Evolutionary conservation across 2,888 invertebrate species (phyloP).

Genomic region (Smittia aterrima): DNA sequence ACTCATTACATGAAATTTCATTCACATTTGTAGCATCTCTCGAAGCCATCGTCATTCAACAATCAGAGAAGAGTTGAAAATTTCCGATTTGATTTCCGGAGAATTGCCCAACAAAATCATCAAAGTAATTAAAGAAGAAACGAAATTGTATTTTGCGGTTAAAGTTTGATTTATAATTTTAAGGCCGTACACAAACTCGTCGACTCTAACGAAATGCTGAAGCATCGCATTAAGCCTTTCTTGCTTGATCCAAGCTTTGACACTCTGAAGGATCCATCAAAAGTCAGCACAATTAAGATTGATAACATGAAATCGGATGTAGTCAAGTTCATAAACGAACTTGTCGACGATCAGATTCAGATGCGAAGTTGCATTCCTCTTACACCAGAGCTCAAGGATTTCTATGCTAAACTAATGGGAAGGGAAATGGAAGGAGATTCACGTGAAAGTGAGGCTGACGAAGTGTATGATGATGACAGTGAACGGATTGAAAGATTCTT

Average conservation of each 20-base stretch:
- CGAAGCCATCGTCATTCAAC: not conserved
- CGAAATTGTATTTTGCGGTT: slow-evolving; percentile 44
- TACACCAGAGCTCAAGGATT: slow-evolving; percentile 48
- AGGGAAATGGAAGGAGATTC: not conserved
- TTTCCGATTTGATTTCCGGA: slow-evolving; percentile 47
- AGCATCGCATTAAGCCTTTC: slow-evolving; percentile 16
- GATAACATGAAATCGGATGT: slow-evolving; percentile 49
- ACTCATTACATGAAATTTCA: not conserved
- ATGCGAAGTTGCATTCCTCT: slow-evolving; percentile 48
- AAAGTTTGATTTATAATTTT: slow-evolving; percentile 31
- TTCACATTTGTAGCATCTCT: not conserved
- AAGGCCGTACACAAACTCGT: slow-evolving; percentile 26
- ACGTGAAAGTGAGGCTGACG: not conserved
- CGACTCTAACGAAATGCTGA: slow-evolving; percentile 17
- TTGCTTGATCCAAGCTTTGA: not conserved
- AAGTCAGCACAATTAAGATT: slow-evolving; percentile 43
- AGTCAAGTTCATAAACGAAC: slow-evolving; percentile 48
- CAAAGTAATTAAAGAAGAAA: slow-evolving; percentile 39
- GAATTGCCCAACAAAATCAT: slow-evolving; percentile 48
- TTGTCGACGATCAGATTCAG: slow-evolving; percentile 49
- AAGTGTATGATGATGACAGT: slow-evolving; percentile 23
- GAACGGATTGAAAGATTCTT: slow-evolving; percentile 8
- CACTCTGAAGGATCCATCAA: slow-evolving; percentile 27
- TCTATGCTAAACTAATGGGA: slow-evolving; percentile 49
- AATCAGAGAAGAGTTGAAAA: slow-evolving; percentile 29